These are phyloP conservation scores for Drosophila peninsularis DNA, from an alignment of 2,888 invertebrate genomes.

Conservation along the genomic window DNA sequence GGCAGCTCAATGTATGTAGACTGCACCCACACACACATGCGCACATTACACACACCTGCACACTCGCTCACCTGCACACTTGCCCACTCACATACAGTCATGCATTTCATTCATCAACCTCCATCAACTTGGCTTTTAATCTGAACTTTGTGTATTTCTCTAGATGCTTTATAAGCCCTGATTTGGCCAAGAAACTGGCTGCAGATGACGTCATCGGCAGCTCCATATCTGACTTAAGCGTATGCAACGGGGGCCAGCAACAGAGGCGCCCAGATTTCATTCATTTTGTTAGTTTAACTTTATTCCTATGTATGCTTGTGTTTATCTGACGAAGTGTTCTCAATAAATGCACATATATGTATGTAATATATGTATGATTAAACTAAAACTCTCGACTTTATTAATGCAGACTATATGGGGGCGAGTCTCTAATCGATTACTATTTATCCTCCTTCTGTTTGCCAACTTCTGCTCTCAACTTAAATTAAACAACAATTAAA, in stretches of 20 bases:
- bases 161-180: slow-evolving; percentile 66
- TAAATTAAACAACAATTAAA: not conserved
- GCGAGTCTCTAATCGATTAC: too few species aligned
- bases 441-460: not conserved
- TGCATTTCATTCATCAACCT: not conserved
- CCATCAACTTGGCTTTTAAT: slow-evolving; percentile 7
- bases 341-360: slow-evolving; percentile 77
- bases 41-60: not conserved
- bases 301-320: slow-evolving; percentile 54
- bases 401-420: not conserved
- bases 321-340: slow-evolving; percentile 58
- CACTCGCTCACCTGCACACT: slow-evolving; percentile 13
- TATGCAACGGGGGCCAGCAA: slow-evolving; percentile 1
- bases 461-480: not conserved
- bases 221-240: slow-evolving; percentile 11
- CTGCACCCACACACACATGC: slow-evolving; percentile 6
- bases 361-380: slow-evolving; percentile 73
- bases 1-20: slow-evolving; percentile 84
- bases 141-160: slow-evolving; percentile 33
- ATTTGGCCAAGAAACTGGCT: slow-evolving; percentile 21
- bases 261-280: slow-evolving; percentile 17
- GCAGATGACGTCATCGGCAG: slow-evolving; percentile 11
- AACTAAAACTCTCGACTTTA: slow-evolving; percentile 1
- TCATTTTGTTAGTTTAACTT: slow-evolving; percentile 42
- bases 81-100: slow-evolving; percentile 10